Base-by-base conservation (phyloP, 2,888 invertebrate genomes). In the Ferrisia virgata region DNA sequence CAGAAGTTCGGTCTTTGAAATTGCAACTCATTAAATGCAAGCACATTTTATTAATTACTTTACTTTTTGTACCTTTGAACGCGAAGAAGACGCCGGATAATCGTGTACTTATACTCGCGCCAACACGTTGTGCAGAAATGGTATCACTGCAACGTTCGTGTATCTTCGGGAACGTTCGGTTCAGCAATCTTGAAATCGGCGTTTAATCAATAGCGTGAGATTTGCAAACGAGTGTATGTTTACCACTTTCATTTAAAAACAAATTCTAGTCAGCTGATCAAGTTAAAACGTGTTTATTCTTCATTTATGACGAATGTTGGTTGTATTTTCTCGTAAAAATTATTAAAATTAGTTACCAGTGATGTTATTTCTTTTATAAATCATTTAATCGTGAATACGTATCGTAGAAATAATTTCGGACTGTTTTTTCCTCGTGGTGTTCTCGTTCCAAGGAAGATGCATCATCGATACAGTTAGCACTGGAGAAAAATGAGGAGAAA, bases 241-340 rank as follows among this genome's bases (percentile, higher is more conserved):
- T 76, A 76, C 28, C 72, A 76, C 72, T 76, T 76, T 76, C 72
- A 76, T 76, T 76, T 76, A 76, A 76, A 76, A 76, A 76, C 72
- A 36, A 76, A 76, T 76, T 76, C 33, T 76, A 36, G 72, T 76
- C 28, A 76, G 28, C 36, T 36, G 72, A 76, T 76, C 72, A 76
- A 76, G 72, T 76, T 76, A 76, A 18, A 76, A 76, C 72, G 72
- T 76, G 72, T 18, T 76, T 28, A 76, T 76, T 15, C 72, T 36
- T 22, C 36, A 69, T 31, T 69, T 69, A 31, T 31, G 69, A 69
- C 31, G 69, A 31, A 69, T 69, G 15, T 15, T 69, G 28, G 13
- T 25, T 5, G 28, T 25, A 28, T 6, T 58, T 8, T 64, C 31
- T 69, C 69, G 53, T 53, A 22, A 22, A 53, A 53, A 53, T 53